Conservation (phyloP, 2,797 vertebrate species). For the Sebastiscus tertius region DNA sequence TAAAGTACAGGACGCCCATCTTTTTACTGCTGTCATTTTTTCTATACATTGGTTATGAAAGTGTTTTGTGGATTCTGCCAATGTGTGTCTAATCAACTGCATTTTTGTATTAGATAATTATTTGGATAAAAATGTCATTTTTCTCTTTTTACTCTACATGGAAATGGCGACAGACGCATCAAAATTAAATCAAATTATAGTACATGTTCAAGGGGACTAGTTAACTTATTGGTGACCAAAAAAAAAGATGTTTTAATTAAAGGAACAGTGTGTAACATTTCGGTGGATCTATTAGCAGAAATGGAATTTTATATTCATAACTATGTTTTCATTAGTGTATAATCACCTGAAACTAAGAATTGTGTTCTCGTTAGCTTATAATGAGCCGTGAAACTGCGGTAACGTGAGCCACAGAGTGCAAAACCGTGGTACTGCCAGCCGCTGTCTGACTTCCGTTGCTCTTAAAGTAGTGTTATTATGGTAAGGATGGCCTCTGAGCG, state of each 20-base stretch:
- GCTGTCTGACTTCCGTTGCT: too few relatives aligned
- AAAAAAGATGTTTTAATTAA: not conserved
- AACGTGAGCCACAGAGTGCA: too few relatives aligned
- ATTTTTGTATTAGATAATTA: not conserved
- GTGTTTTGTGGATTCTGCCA: not conserved
- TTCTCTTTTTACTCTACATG: not conserved
- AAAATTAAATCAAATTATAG: not conserved
- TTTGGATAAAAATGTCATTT: not conserved
- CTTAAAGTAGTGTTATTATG: too few relatives aligned
- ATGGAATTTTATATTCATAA: too few relatives aligned
- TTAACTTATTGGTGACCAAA: not conserved
- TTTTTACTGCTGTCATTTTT: conserved; percentile 14
- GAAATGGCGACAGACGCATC: not conserved
- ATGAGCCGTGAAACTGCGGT: too few relatives aligned
- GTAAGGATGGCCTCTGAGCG: too few relatives aligned
- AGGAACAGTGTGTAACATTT: not conserved
- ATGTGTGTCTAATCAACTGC: not conserved
- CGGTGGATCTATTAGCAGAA: not conserved
- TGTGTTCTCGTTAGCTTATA: too few relatives aligned
- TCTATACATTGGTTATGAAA: not conserved
- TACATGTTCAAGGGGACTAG: not conserved
- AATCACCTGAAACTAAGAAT: too few relatives aligned
- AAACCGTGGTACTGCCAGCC: too few relatives aligned
- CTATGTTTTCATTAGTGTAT: too few relatives aligned
- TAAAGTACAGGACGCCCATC: not conserved